Base-by-base conservation (phyloP, 2,113 vertebrate genomes). In the Antennarius striatus region DNA sequence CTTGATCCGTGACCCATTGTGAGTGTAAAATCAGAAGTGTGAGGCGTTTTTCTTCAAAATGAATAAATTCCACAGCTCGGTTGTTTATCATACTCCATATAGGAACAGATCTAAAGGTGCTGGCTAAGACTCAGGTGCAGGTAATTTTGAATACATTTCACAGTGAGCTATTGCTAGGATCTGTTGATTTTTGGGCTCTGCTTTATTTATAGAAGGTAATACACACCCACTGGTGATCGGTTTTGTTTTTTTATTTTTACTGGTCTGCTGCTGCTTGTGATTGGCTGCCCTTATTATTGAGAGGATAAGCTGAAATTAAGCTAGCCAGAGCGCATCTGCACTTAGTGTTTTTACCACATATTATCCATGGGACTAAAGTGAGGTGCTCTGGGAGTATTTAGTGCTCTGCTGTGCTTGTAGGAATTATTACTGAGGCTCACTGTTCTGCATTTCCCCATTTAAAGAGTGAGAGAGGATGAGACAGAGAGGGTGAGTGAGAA, bases 1-100 rank as follows among this genome's bases (percentile, higher is more conserved):
- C 85, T 85, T 90, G 84, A 88, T 85, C 88, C 80, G 68, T 82
- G 81, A 88, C 88, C 76, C 68, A 80, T 80, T 86, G 80, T 85
- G 79, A 83, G 80, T 84, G 73, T 85, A 87, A 89, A 86, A 90
- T 80, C 83, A 73, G 54, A 85, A 75, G 73, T 47, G 80, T 79
- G 46, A 30, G 65, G 82, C 81, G 59, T 80, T 90, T 82, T 85
- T 63, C 79, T 73, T 82, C 70, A 66, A 79, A 83, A 80, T 77
- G 70, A 83, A 86, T 77, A 83, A 64, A 87, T 81, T 81, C 67
- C 72, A 62, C 56, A 60, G 83, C 73, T 77, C 68, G 4, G 54
- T 51, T 67, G 67, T 72, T 79, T 67, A 82, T 86, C 69, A 56
- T 71, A 80, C 71, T 58, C 55, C 57, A 74, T 68, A 56, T 65